These are phyloP conservation scores for Himalopsyche kuldschensis DNA, from an alignment of 2,888 invertebrate genomes.

Conservation along the genomic window DNA sequence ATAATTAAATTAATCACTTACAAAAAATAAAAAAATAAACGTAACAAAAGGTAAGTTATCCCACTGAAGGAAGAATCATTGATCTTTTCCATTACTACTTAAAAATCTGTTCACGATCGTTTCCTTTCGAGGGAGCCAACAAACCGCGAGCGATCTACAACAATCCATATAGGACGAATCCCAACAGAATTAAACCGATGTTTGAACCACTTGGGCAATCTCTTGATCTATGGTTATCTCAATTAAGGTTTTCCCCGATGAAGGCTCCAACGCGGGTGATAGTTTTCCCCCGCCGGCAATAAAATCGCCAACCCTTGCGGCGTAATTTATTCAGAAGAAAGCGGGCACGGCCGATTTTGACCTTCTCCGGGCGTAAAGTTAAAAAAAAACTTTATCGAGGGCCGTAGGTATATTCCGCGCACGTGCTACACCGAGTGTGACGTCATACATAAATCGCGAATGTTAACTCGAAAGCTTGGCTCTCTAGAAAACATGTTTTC, in stretches of 20 bases:
- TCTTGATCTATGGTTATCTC: not conserved
- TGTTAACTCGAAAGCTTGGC: not conserved
- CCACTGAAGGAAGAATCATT: too few relatives aligned
- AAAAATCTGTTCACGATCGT: not conserved
- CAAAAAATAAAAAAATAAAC: too few relatives aligned
- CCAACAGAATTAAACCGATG: not conserved
- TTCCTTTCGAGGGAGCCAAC: not conserved
- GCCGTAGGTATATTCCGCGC: not conserved
- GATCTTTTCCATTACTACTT: not conserved
- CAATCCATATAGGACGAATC: not conserved
- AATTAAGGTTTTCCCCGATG: not conserved
- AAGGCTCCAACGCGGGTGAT: not conserved
- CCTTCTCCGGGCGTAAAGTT: not conserved
- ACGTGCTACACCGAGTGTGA: not conserved
- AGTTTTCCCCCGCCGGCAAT: not conserved
- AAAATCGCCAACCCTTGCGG: not conserved
- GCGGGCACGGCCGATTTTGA: not conserved
- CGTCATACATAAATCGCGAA: not conserved
- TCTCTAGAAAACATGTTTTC: too few relatives aligned
- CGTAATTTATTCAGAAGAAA: not conserved
- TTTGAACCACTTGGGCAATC: not conserved
- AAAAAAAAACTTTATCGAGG: not conserved
- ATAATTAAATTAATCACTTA: too few relatives aligned
- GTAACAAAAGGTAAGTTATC: too few relatives aligned
- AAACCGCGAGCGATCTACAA: not conserved